Evolutionary conservation across 2,888 invertebrate genomes (phyloP), one percentile per base, ranked within the genome.

Genomic region (Himalopsyche anomala): DNA sequence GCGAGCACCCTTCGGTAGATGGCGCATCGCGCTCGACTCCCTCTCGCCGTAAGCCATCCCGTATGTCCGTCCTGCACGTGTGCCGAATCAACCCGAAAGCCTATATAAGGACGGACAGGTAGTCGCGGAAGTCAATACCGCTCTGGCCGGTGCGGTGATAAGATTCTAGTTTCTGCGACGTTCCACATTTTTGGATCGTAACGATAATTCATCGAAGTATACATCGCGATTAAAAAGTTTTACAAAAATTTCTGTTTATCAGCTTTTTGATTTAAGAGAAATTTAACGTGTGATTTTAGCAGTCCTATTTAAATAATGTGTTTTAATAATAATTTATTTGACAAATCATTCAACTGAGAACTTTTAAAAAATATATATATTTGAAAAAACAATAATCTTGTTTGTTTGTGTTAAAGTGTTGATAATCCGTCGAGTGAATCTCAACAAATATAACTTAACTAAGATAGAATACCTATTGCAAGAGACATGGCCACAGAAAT

Each of bases 21-120:
- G 81, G 45, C 17, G 42, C 80, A 12, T 28, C 42, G 62, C 74
- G 17, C 36, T 17, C 51, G 40, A 45, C 38, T 69, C 38, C 40
- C 90, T 89, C 88, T 92, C 92, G 89, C 91, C 85, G 89, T 92
- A 89, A 91, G 55, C 89, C 87, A 85, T 87, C 89, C 85, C 88
- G 89, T 89, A 89, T 87, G 84, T 90, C 89, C 90, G 89, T 89
- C 91, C 91, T 90, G 89, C 90, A 92, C 91, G 89, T 87, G 84
- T 90, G 89, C 51, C 56, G 79, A 84, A 87, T 84, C 91, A 89
- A 91, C 90, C 90, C 92, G 92, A 92, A 89, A 90, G 91, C 85
- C 87, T 88, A 88, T 93, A 93, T 93, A 93, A 91, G 93, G 90
- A 88, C 89, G 86, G 89, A 91, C 93, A 93, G 93, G 93, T 93